Evolutionary conservation across 2,113 vertebrate species (phyloP).

Genomic region (Eclectus roratus): DNA sequence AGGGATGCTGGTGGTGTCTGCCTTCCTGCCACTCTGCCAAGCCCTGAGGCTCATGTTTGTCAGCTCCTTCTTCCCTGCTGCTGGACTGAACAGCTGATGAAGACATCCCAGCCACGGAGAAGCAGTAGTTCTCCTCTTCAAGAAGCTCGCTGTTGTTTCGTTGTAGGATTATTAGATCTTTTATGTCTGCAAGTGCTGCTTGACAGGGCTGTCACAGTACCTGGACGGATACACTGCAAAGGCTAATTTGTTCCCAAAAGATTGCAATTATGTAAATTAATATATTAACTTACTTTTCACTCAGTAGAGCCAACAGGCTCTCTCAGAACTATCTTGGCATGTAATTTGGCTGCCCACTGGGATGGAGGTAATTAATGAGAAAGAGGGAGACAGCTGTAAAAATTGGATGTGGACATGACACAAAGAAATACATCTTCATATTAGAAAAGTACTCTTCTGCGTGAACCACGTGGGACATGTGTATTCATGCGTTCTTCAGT

Average conservation of each 20-base stretch:
- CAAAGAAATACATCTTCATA: not conserved
- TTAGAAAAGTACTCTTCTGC: not conserved
- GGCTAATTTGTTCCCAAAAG: not conserved
- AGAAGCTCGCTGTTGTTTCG: fast-evolving
- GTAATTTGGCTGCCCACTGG: slow-evolving; percentile 34
- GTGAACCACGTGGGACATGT: not conserved
- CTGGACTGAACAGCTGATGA: not conserved
- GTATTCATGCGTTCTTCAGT: not conserved
- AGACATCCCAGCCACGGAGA: not conserved
- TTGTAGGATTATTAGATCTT: not conserved
- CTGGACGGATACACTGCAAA: not conserved
- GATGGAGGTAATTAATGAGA: slow-evolving; percentile 24
- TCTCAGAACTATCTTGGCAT: slow-evolving; percentile 8
- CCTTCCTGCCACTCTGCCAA: not conserved
- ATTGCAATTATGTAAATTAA: slow-evolving; percentile 22
- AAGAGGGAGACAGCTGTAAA: not conserved
- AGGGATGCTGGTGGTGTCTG: not conserved
- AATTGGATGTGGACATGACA: not conserved
- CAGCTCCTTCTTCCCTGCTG: not conserved
- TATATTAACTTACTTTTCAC: slow-evolving; percentile 21
- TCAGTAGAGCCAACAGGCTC: not conserved
- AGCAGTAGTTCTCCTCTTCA: not conserved
- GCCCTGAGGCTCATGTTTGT: not conserved
- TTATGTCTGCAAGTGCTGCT: not conserved
- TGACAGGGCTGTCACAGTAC: not conserved